Conservation (phyloP, 1,140 invertebrate genomes). For the Calliphora vicina region DNA sequence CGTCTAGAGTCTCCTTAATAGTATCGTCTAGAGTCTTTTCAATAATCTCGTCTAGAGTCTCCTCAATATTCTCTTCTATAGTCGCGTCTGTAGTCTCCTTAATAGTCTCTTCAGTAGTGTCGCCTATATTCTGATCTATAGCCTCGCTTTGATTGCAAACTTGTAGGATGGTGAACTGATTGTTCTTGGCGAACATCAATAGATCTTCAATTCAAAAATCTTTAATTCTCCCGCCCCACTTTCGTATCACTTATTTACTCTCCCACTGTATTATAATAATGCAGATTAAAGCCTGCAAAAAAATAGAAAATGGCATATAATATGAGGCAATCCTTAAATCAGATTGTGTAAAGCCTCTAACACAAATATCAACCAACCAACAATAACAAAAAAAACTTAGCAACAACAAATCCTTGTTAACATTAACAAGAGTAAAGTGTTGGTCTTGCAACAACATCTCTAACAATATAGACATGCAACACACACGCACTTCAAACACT, state of each 20-base stretch:
- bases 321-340: constrained; percentile 60
- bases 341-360: constrained; percentile 55
- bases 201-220: too few species aligned
- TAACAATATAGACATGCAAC: constrained; percentile 36
- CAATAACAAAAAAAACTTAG: not conserved
- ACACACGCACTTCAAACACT: constrained; percentile 45
- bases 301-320: constrained; percentile 40
- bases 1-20: too few species aligned
- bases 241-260: not conserved
- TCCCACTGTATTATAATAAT: not conserved
- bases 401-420: not conserved
- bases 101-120: too few species aligned
- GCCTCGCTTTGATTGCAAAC: too few species aligned
- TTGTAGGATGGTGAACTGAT: too few species aligned
- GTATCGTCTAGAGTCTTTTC: too few species aligned
- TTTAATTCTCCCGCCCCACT: too few species aligned
- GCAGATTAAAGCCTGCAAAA: not conserved
- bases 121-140: too few species aligned
- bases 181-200: too few species aligned
- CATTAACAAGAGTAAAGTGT: constrained; percentile 45
- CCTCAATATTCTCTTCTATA: too few species aligned
- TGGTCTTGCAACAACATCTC: constrained; percentile 58
- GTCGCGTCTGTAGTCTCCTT: too few species aligned
- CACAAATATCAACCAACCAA: not conserved
- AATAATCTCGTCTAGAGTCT: too few species aligned